A percentile compares a stretch with the other conserved stretches of the same genome.
Conservation (phyloP, 1,140 invertebrate species). For the Drosophila sproati region DNA sequence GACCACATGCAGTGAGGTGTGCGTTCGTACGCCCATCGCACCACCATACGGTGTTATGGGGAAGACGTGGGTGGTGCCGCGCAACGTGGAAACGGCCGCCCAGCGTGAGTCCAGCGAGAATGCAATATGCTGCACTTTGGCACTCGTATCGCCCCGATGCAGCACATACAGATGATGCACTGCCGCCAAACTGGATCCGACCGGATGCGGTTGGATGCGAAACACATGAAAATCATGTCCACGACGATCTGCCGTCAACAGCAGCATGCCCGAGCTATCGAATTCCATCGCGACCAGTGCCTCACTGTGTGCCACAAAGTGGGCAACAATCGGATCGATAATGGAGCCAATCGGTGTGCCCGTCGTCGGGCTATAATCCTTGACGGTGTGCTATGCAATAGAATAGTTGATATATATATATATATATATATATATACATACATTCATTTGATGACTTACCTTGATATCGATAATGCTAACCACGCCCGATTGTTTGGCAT, state of each 20-base stretch:
- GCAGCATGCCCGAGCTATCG: slow-evolving; percentile 95
- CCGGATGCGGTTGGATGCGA: slow-evolving; percentile 96
- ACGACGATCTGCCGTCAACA: slow-evolving; percentile 96
- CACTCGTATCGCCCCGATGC: slow-evolving; percentile 94
- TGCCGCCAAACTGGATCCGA: slow-evolving; percentile 92
- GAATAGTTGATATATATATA: background rate
- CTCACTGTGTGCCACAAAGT: slow-evolving; percentile 97
- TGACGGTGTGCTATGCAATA: slow-evolving; percentile 68
- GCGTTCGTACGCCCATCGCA: slow-evolving; percentile 94
- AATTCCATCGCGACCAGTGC: slow-evolving; percentile 96
- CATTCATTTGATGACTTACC: slow-evolving; percentile 80
- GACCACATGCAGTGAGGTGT: slow-evolving; percentile 96
- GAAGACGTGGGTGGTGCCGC: slow-evolving; percentile 99
- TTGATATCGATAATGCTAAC: slow-evolving; percentile 95
- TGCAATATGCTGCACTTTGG: slow-evolving; percentile 94
- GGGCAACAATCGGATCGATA: slow-evolving; percentile 92
- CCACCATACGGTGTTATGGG: slow-evolving; percentile 99
- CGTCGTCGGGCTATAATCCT: slow-evolving; percentile 80
- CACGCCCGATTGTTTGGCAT: slow-evolving; percentile 91
- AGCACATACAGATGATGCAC: slow-evolving; percentile 98
- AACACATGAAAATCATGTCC: slow-evolving; percentile 99
- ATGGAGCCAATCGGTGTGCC: slow-evolving; percentile 68
- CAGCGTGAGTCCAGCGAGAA: slow-evolving; percentile 97
- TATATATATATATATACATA: background rate
- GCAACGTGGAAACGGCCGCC: slow-evolving; percentile 96